Percentiles rank a stretch among this genome's conserved stretches.
phyloP scores from a whole-genome alignment of 1,140 invertebrate genomes.

The Drosophila tsacasi region DNA sequence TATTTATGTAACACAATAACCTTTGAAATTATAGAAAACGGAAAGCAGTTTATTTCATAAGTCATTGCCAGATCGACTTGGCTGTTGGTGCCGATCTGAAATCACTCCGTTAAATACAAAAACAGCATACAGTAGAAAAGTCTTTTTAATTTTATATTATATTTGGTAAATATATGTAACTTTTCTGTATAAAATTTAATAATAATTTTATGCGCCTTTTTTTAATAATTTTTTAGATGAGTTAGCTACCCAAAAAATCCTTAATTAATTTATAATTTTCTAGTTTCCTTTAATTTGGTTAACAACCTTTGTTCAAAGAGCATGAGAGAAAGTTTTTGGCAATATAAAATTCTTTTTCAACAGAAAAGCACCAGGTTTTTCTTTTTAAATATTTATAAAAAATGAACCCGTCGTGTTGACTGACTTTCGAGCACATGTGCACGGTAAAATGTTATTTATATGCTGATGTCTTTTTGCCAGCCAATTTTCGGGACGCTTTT shows the following conservation, averaged over 20 bases:
- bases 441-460: conserved; percentile 57
- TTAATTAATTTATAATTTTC: background rate
- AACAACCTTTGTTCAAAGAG: background rate
- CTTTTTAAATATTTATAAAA: conserved; percentile 41
- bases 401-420: background rate
- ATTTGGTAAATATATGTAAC: background rate
- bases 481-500: background rate
- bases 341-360: conserved; percentile 25
- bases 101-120: too few relatives aligned
- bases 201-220: too few relatives aligned
- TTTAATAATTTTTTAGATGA: background rate
- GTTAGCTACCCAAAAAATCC: background rate
- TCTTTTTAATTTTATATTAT: too few relatives aligned
- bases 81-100: too few relatives aligned
- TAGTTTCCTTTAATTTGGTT: background rate
- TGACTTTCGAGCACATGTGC: conserved; percentile 19
- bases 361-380: background rate
- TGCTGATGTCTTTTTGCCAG: conserved; percentile 48
- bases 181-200: background rate
- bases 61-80: background rate
- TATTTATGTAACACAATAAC: background rate
- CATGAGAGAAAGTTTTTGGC: background rate
- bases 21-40: too few relatives aligned
- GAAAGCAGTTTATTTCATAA: background rate
- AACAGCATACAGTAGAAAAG: too few relatives aligned